These are phyloP conservation scores for Galaxias olidus DNA, from an alignment of 2,797 vertebrate genomes.

Conservation along the genomic window DNA sequence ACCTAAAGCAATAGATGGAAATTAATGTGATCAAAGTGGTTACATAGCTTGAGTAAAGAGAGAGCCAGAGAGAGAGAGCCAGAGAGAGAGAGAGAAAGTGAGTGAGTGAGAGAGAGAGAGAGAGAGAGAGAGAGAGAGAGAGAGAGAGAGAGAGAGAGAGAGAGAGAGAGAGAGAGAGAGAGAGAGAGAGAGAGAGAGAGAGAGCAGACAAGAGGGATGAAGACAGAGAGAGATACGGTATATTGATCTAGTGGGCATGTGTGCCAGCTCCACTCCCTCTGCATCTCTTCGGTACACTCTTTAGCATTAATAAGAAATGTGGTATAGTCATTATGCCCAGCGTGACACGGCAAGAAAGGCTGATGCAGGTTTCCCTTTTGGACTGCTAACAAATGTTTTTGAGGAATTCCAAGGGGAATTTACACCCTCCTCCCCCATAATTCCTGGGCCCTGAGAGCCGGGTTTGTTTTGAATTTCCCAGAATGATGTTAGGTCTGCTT, in stretches of 20 bases:
- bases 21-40: too few species aligned
- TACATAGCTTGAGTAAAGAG: not conserved
- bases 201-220: conserved; percentile 13
- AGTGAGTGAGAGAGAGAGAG: not conserved
- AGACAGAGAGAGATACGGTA: conserved; percentile 28
- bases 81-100: not conserved
- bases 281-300: conserved; percentile 11
- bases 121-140: not conserved
- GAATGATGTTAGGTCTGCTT: conserved; percentile 65
- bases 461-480: conserved; percentile 73
- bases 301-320: conserved; percentile 59
- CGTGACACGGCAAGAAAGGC: conserved; percentile 64
- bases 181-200: conserved; percentile 3
- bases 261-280: conserved; percentile 34
- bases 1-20: conserved; percentile 71
- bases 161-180: conserved; percentile 16
- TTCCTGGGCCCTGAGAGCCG: conserved; percentile 63
- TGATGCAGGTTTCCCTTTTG: conserved; percentile 57
- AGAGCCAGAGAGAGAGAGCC: conserved; percentile 1
- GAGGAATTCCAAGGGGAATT: conserved; percentile 61
- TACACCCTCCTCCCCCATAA: conserved; percentile 58
- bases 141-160: not conserved
- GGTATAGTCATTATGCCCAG: conserved; percentile 36
- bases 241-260: conserved; percentile 49
- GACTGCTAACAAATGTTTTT: conserved; percentile 44